Conservation (phyloP, 2,113 vertebrate species). For the Mixornis gularis region DNA sequence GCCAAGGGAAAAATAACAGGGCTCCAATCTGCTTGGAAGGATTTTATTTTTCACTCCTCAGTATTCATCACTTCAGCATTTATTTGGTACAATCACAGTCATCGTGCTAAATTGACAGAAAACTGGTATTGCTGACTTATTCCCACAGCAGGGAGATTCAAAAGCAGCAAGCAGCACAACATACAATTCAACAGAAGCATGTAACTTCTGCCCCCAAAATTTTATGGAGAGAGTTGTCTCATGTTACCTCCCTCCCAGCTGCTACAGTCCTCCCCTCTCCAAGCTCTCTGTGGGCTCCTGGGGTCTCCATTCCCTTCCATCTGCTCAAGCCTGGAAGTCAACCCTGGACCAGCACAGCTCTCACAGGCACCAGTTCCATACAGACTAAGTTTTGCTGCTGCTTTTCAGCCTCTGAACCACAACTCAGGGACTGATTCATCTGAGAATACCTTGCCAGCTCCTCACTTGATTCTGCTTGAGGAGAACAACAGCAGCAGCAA, state of each 20-base stretch:
- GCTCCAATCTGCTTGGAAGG: neutral
- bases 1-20: neutral
- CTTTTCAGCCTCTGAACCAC: neutral
- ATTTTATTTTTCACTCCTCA: neutral
- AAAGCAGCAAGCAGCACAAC: neutral
- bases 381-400: neutral
- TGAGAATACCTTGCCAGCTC: neutral
- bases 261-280: neutral
- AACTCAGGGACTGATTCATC: neutral
- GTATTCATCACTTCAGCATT: neutral
- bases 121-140: neutral
- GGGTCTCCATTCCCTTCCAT: neutral
- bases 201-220: neutral
- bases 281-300: neutral
- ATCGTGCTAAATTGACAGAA: neutral
- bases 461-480: neutral
- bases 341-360: neutral
- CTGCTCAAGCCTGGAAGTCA: neutral
- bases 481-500: neutral
- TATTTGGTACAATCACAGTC: neutral
- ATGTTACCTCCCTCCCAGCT: neutral
- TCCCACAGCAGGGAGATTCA: neutral
- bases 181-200: neutral
- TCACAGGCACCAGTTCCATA: accelerated
- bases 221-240: neutral